Evolutionary conservation across 2,113 vertebrate genomes (phyloP).

Genomic region (Tinamus guttatus): DNA sequence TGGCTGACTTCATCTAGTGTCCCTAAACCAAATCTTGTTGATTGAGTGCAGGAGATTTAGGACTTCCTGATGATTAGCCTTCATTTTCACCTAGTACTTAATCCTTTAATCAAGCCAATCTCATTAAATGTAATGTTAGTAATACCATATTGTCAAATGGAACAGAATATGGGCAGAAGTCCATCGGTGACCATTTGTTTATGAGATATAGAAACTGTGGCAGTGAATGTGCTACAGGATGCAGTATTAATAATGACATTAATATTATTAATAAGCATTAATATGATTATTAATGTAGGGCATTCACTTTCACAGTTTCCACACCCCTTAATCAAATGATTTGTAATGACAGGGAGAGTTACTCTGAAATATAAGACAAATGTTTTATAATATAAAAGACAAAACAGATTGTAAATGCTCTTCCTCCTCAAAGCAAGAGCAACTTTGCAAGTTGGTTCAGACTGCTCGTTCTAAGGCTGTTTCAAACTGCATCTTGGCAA

Average conservation of each 20-base stretch:
- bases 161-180: background rate
- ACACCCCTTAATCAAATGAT: too few relatives aligned
- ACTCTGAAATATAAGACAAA: background rate
- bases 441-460: background rate
- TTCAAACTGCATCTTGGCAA: background rate
- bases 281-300: too few relatives aligned
- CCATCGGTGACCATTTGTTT: background rate
- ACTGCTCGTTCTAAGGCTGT: background rate
- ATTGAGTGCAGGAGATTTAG: background rate
- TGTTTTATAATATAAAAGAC: background rate
- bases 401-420: background rate
- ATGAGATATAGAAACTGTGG: background rate
- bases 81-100: background rate
- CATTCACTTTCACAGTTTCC: too few relatives aligned
- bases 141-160: background rate
- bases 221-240: background rate
- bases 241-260: background rate
- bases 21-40: background rate
- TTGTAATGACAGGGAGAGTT: background rate
- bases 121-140: background rate
- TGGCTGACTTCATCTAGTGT: background rate
- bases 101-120: background rate
- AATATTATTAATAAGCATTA: too few relatives aligned
- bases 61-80: background rate
- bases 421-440: background rate